Percentiles rank a stretch among this genome's conserved stretches.
Evolutionary conservation across 2,797 vertebrate genomes (phyloP).

Genomic region (Peromyscus attwateri): DNA sequence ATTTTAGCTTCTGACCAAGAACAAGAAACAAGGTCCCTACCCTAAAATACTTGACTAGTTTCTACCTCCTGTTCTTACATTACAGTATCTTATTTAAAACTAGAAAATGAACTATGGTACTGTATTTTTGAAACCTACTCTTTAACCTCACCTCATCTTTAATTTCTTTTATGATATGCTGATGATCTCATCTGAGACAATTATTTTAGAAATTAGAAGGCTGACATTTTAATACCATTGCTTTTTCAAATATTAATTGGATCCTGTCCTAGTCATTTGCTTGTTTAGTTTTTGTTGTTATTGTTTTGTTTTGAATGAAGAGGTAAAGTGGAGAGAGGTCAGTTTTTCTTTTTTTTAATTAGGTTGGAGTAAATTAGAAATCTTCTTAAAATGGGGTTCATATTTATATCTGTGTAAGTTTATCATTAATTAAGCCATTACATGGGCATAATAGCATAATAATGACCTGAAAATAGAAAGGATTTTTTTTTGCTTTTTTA

Average conservation of each 20-base stretch:
- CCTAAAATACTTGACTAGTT: neutral
- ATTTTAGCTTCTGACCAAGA: neutral
- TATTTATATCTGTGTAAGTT: neutral
- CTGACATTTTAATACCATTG: neutral
- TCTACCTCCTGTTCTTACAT: neutral
- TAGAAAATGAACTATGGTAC: neutral
- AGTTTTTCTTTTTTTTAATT: neutral
- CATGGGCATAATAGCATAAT: neutral
- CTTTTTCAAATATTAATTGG: neutral
- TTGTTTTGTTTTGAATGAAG: neutral
- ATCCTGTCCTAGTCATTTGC: neutral
- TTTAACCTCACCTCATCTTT: neutral
- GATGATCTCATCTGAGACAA: neutral
- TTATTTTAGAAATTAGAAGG: neutral
- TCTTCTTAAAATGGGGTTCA: neutral
- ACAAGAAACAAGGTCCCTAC: neutral
- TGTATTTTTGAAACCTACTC: neutral
- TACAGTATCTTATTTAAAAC: neutral
- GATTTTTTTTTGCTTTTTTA: neutral
- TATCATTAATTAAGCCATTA: neutral
- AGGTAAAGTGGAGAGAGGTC: fast-evolving
- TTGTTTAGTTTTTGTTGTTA: neutral
- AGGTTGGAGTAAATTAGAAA: neutral
- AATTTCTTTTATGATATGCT: neutral
- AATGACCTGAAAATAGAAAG: neutral